Conservation (phyloP, 2,113 vertebrate genomes). For the Rhinolophus sinicus region DNA sequence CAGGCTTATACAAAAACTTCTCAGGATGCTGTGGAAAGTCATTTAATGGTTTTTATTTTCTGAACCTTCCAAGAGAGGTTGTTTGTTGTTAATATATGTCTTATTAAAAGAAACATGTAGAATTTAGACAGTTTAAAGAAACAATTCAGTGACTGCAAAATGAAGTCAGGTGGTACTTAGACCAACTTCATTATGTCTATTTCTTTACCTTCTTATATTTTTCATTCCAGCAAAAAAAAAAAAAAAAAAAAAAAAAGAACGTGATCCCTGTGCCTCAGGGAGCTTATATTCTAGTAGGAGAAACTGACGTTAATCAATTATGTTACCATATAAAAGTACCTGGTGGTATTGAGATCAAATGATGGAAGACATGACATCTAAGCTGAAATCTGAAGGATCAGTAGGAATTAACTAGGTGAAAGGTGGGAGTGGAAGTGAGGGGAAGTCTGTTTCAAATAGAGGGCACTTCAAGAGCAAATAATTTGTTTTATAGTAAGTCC, state of each 20-base stretch:
- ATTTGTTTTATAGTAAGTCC: neutral
- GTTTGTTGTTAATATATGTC: neutral
- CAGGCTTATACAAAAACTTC: slow-evolving; percentile 36
- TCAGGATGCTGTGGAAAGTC: slow-evolving; percentile 55
- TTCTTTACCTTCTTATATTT: neutral
- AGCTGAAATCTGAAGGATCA: neutral
- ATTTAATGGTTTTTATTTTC: slow-evolving; percentile 57
- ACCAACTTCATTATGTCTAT: neutral
- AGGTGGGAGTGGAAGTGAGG: neutral
- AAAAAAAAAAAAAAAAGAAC: neutral
- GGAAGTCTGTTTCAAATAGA: neutral
- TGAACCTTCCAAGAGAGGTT: neutral
- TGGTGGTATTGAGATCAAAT: neutral
- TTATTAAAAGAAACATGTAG: slow-evolving; percentile 39
- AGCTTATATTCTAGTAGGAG: neutral
- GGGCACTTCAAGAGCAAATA: neutral
- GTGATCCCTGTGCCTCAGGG: neutral
- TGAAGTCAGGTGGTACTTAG: neutral
- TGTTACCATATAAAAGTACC: neutral
- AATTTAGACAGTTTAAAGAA: slow-evolving; percentile 23
- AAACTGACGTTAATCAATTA: neutral
- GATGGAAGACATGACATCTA: neutral
- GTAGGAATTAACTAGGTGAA: neutral
- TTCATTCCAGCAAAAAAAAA: neutral
- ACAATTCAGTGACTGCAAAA: neutral